Conservation (phyloP, 1,140 invertebrate genomes). For the Geopemphigus sp. region DNA sequence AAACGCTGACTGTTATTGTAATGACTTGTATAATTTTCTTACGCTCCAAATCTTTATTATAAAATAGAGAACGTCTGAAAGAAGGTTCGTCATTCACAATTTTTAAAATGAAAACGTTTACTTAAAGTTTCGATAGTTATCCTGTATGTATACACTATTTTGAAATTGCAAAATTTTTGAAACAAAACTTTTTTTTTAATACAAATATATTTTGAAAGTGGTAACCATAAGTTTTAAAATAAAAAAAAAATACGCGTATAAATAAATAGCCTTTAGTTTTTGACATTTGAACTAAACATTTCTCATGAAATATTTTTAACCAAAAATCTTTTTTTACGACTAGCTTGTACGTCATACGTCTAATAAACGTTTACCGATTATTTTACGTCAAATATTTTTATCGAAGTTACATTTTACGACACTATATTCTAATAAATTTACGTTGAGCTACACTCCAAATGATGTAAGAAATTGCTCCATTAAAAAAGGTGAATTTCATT, state of each 20-base stretch:
- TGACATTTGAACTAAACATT: conserved; percentile 8
- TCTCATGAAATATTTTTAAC: conserved; percentile 1
- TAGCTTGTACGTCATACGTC: too few relatives aligned
- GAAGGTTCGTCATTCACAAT: too few relatives aligned
- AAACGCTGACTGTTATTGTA: background rate
- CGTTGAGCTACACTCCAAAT: too few relatives aligned
- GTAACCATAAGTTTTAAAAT: conserved; percentile 15
- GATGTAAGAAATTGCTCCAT: too few relatives aligned
- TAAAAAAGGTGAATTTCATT: too few relatives aligned
- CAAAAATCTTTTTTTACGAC: background rate
- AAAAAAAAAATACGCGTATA: background rate
- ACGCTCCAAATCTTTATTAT: background rate
- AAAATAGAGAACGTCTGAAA: background rate
- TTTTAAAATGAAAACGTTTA: background rate
- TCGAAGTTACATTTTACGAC: too few relatives aligned
- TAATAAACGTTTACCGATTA: too few relatives aligned
- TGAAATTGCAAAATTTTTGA: background rate
- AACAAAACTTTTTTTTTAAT: conserved; percentile 11
- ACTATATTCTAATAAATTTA: too few relatives aligned
- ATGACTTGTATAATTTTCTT: background rate
- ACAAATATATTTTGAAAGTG: conserved; percentile 7
- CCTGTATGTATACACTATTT: background rate
- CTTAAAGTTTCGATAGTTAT: conserved; percentile 15
- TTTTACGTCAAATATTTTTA: too few relatives aligned
- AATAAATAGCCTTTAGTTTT: conserved; percentile 6